Base-by-base conservation (phyloP, 2,797 vertebrate species). In the Benthosema pterotum region DNA sequence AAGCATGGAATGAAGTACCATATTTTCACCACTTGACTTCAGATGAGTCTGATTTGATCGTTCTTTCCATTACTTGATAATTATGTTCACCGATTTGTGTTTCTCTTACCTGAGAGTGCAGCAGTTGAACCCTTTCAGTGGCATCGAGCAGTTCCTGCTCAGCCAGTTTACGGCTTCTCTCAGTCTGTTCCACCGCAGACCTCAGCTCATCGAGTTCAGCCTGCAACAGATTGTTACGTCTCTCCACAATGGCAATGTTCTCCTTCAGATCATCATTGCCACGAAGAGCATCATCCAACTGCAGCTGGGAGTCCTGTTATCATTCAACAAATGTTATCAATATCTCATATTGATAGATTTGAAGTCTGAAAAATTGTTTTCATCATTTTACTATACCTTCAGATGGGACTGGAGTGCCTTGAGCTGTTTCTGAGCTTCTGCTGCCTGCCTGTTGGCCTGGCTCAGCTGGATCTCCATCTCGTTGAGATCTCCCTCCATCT, bases 401-500 rank as follows among this genome's bases (percentile, higher is more conserved):
- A 95, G 72, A 55, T 92, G 88, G 38, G 77, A 56, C 49, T 94
- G 93, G 2, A 92, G 25, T 28, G 58, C 80, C 77, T 94, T 94
- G 7, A 94, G 85, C 80, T 95, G 94, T 65, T 94, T 95, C 84
- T 94, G 94, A 25, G 94, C 92, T 74, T 96, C 94, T 0, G 88
- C n/a, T 1, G 94, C 93, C 53, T 87, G 84, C 32, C 95, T 88
- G 76, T 91, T 92, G 51, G 92, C 89, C 60, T 90, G 87, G 62
- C 81, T 91, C 79, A 96, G 92, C 77, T 96, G 95, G 73, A 95
- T 92, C 84, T 96, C 95, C 95, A 96, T 94, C 83, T 95, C 94
- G 0, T 95, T 96, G 64, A 95, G 92, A 76, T 96, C 94, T 0
- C 94, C 94, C 57, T 96, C 95, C 95, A 95, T 96, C 78, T 93